Evolutionary conservation across 2,888 invertebrate genomes (phyloP).

Genomic region (Callyntrura guangdongensis): DNA sequence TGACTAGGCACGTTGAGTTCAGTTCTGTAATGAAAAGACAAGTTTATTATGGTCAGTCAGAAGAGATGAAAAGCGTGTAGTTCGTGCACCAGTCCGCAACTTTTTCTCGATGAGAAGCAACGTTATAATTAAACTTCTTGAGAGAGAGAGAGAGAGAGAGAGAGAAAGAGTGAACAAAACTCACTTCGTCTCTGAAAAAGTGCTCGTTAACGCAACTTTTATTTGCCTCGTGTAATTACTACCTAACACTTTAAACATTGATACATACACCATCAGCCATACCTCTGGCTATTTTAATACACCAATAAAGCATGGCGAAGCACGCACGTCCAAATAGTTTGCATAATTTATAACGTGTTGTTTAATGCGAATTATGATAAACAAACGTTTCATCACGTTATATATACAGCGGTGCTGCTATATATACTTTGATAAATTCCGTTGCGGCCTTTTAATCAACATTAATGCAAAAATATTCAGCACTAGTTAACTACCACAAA

Average conservation of each 20-base stretch:
- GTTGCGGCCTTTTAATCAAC: too few relatives aligned
- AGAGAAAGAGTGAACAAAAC: too few relatives aligned
- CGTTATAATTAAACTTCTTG: slow-evolving; percentile 10
- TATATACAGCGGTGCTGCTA: too few relatives aligned
- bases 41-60: not conserved
- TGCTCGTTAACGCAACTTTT: slow-evolving; percentile 35
- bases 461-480: too few relatives aligned
- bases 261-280: not conserved
- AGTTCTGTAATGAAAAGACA: too few relatives aligned
- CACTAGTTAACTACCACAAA: too few relatives aligned
- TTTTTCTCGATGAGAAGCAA: not conserved
- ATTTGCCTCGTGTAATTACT: not conserved
- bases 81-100: not conserved
- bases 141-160: not conserved
- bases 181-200: not conserved
- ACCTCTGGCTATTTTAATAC: not conserved
- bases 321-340: not conserved
- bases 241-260: slow-evolving; percentile 22
- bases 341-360: not conserved
- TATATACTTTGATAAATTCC: too few relatives aligned
- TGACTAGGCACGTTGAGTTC: too few relatives aligned
- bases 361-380: too few relatives aligned
- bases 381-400: too few relatives aligned
- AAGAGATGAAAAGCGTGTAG: not conserved
- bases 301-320: too few relatives aligned